Evolutionary conservation across 2,113 vertebrate species (phyloP).

Genomic region (Chrysemys picta): DNA sequence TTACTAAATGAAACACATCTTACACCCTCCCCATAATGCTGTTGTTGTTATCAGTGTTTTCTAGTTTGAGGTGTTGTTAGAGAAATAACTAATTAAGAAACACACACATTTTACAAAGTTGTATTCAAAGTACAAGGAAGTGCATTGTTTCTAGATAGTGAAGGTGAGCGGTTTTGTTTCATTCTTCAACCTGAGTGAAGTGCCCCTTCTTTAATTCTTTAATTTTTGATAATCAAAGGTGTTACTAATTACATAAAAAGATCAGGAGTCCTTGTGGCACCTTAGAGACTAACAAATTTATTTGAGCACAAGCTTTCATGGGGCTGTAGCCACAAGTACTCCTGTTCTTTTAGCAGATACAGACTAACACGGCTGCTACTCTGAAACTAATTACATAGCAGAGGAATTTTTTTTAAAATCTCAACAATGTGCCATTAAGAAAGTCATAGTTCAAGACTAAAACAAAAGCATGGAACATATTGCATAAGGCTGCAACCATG

Average conservation of each 20-base stretch:
- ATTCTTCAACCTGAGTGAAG: not conserved
- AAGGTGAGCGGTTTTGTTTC: not conserved
- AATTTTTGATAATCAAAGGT: rapidly evolving
- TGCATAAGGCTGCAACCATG: not conserved
- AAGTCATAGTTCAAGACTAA: not conserved
- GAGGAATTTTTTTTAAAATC: not conserved
- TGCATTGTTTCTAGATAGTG: not conserved
- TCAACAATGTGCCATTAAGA: not conserved
- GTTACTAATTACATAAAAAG: not conserved
- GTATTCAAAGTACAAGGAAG: not conserved
- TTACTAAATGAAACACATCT: not conserved
- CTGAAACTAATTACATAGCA: not conserved
- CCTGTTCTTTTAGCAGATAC: too few species aligned
- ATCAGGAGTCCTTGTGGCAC: too few species aligned
- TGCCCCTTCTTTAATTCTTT: not conserved
- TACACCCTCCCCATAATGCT: not conserved
- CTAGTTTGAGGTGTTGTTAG: not conserved
- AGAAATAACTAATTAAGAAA: not conserved
- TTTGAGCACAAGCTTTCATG: too few species aligned
- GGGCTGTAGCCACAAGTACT: too few species aligned
- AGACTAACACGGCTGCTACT: too few species aligned
- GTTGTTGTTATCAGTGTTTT: not conserved
- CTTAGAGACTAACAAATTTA: too few species aligned
- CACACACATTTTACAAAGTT: not conserved
- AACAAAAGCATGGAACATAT: not conserved